phyloP scores from a whole-genome alignment of 2,888 invertebrate genomes.

The Beris chalybata region DNA sequence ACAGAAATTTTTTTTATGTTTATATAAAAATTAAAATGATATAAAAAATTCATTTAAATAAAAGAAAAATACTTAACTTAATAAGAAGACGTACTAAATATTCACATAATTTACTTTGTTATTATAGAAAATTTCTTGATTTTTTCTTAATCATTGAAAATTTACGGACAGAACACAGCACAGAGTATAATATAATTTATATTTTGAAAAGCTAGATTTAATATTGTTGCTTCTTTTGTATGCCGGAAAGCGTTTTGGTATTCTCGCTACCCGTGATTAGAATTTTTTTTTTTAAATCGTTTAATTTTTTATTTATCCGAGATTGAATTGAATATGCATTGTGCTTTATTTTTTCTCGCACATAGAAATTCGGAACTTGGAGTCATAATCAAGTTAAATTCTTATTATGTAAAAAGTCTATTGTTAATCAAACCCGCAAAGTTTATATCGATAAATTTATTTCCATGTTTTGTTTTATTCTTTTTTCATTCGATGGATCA shows the following conservation, averaged over 20 bases:
- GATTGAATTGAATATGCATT: background rate
- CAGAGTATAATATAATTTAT: conserved; percentile 9
- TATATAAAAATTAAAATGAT: too few species aligned
- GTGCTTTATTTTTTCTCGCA: background rate
- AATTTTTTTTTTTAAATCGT: background rate
- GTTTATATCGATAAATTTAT: too few species aligned
- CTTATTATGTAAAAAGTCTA: background rate
- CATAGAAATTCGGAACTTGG: background rate
- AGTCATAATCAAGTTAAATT: background rate
- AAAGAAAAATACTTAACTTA: too few species aligned
- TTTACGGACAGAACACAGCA: conserved; percentile 16
- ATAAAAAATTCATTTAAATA: too few species aligned
- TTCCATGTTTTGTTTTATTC: background rate
- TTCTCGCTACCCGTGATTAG: conserved; percentile 13
- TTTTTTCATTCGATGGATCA: background rate
- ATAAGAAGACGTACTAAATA: too few species aligned
- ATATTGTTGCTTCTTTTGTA: background rate
- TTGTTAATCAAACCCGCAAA: too few species aligned
- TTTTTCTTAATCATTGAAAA: too few species aligned
- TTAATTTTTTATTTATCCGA: background rate
- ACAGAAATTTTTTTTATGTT: conserved; percentile 2
- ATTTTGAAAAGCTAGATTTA: background rate
- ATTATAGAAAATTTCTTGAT: too few species aligned
- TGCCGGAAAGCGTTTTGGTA: conserved; percentile 1
- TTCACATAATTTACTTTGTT: too few species aligned